phyloP scores from a whole-genome alignment of 2,888 invertebrate species.

The Philereme transversata region DNA sequence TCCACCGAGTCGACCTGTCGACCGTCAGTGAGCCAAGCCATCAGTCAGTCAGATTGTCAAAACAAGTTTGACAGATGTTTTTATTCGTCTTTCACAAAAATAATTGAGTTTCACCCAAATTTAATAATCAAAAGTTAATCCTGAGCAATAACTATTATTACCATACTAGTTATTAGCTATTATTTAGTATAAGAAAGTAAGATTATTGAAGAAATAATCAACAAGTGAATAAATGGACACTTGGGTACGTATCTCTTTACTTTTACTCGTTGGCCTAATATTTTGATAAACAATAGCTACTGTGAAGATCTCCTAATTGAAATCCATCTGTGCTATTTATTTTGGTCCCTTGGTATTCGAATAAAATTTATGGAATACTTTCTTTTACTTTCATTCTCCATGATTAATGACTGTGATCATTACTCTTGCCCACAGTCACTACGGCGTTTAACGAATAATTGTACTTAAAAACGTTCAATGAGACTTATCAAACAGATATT shows the following conservation, averaged over 20 bases:
- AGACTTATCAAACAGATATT: neutral
- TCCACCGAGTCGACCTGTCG: too few relatives aligned
- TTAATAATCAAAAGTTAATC: slow-evolving; percentile 16
- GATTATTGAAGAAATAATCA: slow-evolving; percentile 31
- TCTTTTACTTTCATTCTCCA: slow-evolving; percentile 30
- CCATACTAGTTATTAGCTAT: slow-evolving; percentile 4
- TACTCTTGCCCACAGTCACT: slow-evolving; percentile 8
- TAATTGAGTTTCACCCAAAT: slow-evolving; percentile 15
- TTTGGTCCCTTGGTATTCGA: slow-evolving; percentile 10
- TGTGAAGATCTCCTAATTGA: neutral
- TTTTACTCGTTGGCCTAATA: slow-evolving; percentile 62
- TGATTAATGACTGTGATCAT: slow-evolving; percentile 17
- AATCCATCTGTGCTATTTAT: slow-evolving; percentile 1
- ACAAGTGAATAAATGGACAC: slow-evolving; percentile 47
- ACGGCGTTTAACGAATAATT: slow-evolving; percentile 16
- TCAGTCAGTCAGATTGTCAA: slow-evolving; percentile 14
- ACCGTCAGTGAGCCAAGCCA: slow-evolving; percentile 6
- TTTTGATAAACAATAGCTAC: slow-evolving; percentile 28
- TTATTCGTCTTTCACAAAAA: slow-evolving; percentile 29
- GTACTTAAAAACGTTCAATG: slow-evolving; percentile 1
- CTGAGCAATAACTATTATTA: slow-evolving; percentile 16
- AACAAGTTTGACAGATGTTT: slow-evolving; percentile 33
- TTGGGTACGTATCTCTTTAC: slow-evolving; percentile 62
- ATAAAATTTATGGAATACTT: slow-evolving; percentile 9
- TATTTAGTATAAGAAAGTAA: slow-evolving; percentile 10